Percentiles rank a stretch among this genome's conserved stretches.
Evolutionary conservation across 2,113 vertebrate genomes (phyloP).

Genomic region (Gadus macrocephalus): DNA sequence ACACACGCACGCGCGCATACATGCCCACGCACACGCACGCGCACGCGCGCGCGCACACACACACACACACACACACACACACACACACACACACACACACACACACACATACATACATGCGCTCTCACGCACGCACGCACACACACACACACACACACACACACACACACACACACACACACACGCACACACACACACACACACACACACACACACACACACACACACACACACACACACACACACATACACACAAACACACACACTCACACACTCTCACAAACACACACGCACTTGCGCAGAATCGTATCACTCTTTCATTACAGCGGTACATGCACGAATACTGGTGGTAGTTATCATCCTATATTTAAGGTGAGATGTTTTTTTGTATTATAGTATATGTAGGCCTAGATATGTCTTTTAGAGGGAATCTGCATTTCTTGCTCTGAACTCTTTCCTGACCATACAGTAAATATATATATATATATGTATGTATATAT

Average conservation of each 20-base stretch:
- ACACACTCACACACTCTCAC: not conserved
- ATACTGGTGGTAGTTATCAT: no score
- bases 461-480: no score
- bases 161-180: constrained; percentile 1
- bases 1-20: not conserved
- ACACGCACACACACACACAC: constrained; percentile 10
- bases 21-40: not conserved
- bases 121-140: constrained; percentile 8
- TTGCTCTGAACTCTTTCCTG: no score
- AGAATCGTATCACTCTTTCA: no score
- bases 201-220: not conserved
- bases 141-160: constrained; percentile 6
- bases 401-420: no score
- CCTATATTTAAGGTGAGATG: no score
- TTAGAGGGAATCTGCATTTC: no score
- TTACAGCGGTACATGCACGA: no score
- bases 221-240: constrained; percentile 17
- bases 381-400: no score
- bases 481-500: no score
- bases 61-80: constrained; percentile 1
- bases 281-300: constrained; percentile 8
- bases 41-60: not conserved
- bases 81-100: constrained; percentile 13
- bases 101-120: constrained; percentile 7
- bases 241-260: not conserved